These are phyloP conservation scores for Eptatretus atami DNA, from an alignment of 2,797 vertebrate genomes.

Conservation along the genomic window DNA sequence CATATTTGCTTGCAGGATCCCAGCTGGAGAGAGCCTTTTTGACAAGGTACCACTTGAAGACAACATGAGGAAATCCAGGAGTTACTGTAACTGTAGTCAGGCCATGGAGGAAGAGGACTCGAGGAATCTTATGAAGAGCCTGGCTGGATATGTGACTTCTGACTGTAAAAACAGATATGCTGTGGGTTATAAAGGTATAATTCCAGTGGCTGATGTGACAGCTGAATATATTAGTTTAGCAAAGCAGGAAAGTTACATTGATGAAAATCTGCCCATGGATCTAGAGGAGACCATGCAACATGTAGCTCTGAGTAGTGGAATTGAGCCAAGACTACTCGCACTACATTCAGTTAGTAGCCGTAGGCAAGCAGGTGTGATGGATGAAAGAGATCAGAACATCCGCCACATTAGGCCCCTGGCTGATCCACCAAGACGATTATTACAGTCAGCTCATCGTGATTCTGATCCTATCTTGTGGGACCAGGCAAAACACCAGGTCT, in stretches of 20 bases:
- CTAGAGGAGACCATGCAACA: no score
- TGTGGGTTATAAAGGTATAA: background rate
- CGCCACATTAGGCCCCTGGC: no score
- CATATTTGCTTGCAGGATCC: constrained; percentile 19
- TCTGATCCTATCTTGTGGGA: background rate
- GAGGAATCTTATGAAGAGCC: background rate
- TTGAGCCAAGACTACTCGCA: background rate
- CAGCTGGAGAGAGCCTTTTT: constrained; percentile 27
- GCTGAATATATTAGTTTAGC: background rate
- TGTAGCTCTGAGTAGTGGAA: background rate
- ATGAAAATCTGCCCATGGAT: background rate
- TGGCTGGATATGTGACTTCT: background rate
- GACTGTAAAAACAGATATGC: background rate
- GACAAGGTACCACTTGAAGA: constrained; percentile 14
- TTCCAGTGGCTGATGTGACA: constrained; percentile 1
- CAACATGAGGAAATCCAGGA: constrained; percentile 11
- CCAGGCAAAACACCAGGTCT: background rate
- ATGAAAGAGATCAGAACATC: no score
- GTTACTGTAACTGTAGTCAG: constrained; percentile 18
- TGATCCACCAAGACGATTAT: background rate
- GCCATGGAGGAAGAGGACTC: background rate
- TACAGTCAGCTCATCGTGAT: background rate
- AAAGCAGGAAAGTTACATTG: background rate
- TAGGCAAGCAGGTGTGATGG: no score
- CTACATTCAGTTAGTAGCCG: no score